Percentiles rank a stretch among this genome's conserved stretches.
phyloP scores from a whole-genome alignment of 2,888 invertebrate genomes.

The Oscheius onirici region DNA sequence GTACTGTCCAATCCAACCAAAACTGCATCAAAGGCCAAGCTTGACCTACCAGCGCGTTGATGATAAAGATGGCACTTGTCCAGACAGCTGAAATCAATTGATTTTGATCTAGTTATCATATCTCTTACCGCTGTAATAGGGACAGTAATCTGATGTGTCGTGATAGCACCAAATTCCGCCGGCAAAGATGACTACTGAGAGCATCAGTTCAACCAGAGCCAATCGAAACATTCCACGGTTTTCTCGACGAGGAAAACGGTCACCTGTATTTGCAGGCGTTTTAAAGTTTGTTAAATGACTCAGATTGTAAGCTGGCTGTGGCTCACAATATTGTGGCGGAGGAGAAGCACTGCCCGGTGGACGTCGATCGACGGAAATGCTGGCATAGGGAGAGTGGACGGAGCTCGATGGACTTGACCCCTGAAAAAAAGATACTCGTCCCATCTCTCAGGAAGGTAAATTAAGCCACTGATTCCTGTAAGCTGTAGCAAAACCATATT shows the following conservation, averaged over 20 bases:
- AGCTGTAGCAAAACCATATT: too few species aligned
- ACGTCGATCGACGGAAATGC: slow-evolving; percentile 21
- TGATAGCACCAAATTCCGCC: slow-evolving; percentile 68
- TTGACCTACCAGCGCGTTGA: slow-evolving; percentile 52
- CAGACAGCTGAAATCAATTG: slow-evolving; percentile 70
- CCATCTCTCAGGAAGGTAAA: too few species aligned
- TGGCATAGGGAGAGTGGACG: slow-evolving; percentile 34
- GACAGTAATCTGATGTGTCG: slow-evolving; percentile 69
- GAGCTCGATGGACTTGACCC: slow-evolving; percentile 12
- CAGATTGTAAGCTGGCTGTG: slow-evolving; percentile 35
- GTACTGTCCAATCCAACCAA: not conserved
- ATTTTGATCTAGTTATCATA: too few species aligned
- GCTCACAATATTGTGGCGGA: slow-evolving; percentile 49
- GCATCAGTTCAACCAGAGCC: slow-evolving; percentile 61
- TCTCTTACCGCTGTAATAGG: slow-evolving; percentile 52
- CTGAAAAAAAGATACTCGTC: too few species aligned
- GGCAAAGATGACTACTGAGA: slow-evolving; percentile 62
- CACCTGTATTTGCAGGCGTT: too few species aligned
- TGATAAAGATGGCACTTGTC: slow-evolving; percentile 64
- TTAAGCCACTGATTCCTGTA: too few species aligned
- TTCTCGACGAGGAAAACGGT: slow-evolving; percentile 64
- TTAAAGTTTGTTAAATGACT: too few species aligned
- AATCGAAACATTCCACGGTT: slow-evolving; percentile 69
- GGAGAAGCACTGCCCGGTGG: slow-evolving; percentile 51
- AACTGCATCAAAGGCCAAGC: too few species aligned